phyloP scores from a whole-genome alignment of 2,797 vertebrate genomes.

The Eremophila alpestris region DNA sequence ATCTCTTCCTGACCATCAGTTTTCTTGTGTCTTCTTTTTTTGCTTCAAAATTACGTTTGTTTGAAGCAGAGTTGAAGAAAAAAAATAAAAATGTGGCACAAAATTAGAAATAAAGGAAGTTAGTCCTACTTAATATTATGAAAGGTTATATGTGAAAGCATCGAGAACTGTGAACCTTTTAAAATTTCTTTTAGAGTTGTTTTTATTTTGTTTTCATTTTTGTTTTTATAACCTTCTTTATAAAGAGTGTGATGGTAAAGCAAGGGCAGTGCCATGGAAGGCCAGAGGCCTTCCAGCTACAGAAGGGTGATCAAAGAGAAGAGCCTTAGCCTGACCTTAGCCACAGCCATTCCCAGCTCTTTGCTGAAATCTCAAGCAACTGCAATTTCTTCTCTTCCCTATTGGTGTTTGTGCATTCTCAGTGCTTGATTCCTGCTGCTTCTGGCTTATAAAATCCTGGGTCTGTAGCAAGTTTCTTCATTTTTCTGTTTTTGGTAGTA shows the following conservation, averaged over 20 bases:
- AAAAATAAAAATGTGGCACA: not conserved
- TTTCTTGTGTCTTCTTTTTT: not conserved
- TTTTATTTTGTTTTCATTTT: not conserved
- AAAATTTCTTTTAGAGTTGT: not conserved
- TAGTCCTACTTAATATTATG: not conserved
- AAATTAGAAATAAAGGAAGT: not conserved
- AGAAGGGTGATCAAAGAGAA: not conserved
- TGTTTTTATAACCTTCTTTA: not conserved
- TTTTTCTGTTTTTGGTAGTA: not conserved
- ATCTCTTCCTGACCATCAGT: not conserved
- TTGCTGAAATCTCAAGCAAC: not conserved
- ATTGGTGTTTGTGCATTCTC: not conserved
- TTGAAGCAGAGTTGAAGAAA: not conserved
- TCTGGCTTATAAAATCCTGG: conserved; percentile 31
- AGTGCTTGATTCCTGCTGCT: not conserved
- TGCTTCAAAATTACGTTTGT: not conserved
- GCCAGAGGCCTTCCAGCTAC: not conserved
- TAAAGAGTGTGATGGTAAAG: not conserved
- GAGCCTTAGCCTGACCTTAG: not conserved
- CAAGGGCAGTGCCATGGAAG: not conserved
- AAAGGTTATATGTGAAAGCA: not conserved
- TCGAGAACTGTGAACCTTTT: not conserved
- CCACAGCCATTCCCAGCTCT: not conserved
- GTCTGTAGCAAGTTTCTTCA: not conserved
- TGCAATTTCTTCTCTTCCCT: not conserved